Percentiles rank a stretch among this genome's conserved stretches.
Evolutionary conservation across 2,113 vertebrate genomes (phyloP).

Genomic region (Benitochromis conjunctus): DNA sequence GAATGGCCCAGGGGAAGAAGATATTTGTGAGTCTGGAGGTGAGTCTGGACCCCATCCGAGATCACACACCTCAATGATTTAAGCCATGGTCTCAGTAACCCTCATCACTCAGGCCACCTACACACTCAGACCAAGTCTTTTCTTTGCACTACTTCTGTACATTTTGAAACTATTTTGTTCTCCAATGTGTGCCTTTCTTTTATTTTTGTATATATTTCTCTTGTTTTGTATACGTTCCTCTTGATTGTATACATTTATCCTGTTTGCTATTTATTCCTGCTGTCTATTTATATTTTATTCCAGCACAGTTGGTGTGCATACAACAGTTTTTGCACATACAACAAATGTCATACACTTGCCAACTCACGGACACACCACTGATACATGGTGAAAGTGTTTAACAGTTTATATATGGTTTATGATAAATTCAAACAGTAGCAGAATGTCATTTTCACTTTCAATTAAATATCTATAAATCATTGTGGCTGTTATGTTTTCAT

Average conservation of each 20-base stretch:
- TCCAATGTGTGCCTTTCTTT: neutral
- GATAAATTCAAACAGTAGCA: neutral
- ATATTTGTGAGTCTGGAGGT: too few relatives aligned
- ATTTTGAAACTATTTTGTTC: neutral
- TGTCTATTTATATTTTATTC: neutral
- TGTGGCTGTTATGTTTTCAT: neutral
- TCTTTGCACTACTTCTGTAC: neutral
- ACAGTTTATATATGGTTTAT: neutral
- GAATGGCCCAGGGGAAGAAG: too few relatives aligned
- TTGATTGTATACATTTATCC: neutral
- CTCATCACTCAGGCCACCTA: neutral
- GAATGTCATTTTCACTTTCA: neutral
- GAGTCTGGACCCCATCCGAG: neutral
- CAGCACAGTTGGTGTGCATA: neutral
- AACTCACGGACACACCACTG: neutral
- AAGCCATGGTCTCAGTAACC: fast-evolving
- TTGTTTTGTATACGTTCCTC: fast-evolving
- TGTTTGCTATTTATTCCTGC: neutral
- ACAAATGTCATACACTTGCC: neutral
- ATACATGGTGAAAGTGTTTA: fast-evolving
- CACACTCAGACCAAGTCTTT: neutral
- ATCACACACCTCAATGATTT: neutral
- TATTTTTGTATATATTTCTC: neutral
- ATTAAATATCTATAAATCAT: neutral
- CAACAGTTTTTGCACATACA: neutral